Base-by-base conservation (phyloP, 1,140 invertebrate species). In the Hypothenemus hampei region DNA sequence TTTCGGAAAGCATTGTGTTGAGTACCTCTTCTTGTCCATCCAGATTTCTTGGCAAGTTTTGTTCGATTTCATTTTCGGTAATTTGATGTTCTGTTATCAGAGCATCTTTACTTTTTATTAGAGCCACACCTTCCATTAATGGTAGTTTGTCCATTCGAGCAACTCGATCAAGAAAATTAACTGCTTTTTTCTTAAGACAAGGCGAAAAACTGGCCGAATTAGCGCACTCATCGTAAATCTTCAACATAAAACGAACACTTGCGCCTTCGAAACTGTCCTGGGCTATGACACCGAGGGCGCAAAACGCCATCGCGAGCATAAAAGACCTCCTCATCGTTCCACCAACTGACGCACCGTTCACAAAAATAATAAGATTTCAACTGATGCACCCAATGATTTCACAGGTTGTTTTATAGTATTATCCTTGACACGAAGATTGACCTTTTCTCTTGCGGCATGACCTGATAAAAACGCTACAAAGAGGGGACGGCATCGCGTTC, bases 121-220 rank as follows among this genome's bases (percentile, higher is more conserved):
- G 72, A 58, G 81, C 82, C 4, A 83, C 69, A 31, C 81, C 81
- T 37, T 86, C 83, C 3, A 81, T 72, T 8, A 89, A 67, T 0
- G 78, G 75, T 16, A 89, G 75, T 8, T 75, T 78, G 22, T 86
- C 83, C 67, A 86, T 82, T 44, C 81, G 77, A 1, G 81, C 77
- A 5, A 85, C 74, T 33, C 85, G 75, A 53, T 87, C 85, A 48
- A 89, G 81, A 63, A 87, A 87, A 0, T 83, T 73, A 48, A 88
- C 82, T 0, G 85, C 85, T 64, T 87, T 88, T 68, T 85, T 87
- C 72, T 88, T 87, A n/a, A 89, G 69, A 66, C 86, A 89, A 11
- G 82, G 79, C 7, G 82, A 74, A 20, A 88, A 73, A 10, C 80
- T 81, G 43, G 78, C 75, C 1, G 78, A 64, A 50, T 74, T 74